Conservation (phyloP, 1,140 invertebrate species). For the Orchesella cincta region DNA sequence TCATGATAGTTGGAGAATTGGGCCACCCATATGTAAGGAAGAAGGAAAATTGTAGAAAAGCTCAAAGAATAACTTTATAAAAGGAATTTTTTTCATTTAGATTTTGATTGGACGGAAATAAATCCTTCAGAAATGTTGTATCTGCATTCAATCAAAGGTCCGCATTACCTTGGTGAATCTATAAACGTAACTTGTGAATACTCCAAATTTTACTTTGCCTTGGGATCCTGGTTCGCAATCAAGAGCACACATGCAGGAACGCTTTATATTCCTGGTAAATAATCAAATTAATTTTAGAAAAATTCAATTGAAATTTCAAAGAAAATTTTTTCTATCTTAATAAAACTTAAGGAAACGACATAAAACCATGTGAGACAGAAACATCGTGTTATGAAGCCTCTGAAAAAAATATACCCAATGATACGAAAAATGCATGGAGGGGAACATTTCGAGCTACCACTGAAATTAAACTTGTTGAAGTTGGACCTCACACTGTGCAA, state of each 20-base stretch:
- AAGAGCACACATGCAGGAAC: too few relatives aligned
- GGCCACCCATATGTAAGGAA: neutral
- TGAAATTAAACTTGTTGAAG: neutral
- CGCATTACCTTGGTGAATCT: neutral
- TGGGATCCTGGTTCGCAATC: neutral
- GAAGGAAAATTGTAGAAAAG: too few relatives aligned
- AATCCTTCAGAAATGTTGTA: neutral
- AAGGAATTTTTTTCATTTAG: too few relatives aligned
- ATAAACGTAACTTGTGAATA: neutral
- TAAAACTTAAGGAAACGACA: neutral
- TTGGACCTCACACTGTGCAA: neutral
- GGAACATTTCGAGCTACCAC: neutral
- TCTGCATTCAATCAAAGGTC: neutral
- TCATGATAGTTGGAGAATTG: neutral
- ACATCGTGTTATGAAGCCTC: too few relatives aligned
- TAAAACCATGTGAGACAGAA: neutral
- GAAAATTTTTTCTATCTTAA: too few relatives aligned
- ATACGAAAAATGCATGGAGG: neutral
- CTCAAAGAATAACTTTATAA: too few relatives aligned
- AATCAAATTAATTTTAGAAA: too few relatives aligned
- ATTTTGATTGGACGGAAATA: constrained; percentile 4
- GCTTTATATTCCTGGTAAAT: too few relatives aligned
- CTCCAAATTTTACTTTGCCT: neutral
- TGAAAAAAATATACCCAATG: too few relatives aligned
- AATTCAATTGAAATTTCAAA: too few relatives aligned